Evolutionary conservation across 2,113 vertebrate species (phyloP).

Genomic region (Turnix velox): DNA sequence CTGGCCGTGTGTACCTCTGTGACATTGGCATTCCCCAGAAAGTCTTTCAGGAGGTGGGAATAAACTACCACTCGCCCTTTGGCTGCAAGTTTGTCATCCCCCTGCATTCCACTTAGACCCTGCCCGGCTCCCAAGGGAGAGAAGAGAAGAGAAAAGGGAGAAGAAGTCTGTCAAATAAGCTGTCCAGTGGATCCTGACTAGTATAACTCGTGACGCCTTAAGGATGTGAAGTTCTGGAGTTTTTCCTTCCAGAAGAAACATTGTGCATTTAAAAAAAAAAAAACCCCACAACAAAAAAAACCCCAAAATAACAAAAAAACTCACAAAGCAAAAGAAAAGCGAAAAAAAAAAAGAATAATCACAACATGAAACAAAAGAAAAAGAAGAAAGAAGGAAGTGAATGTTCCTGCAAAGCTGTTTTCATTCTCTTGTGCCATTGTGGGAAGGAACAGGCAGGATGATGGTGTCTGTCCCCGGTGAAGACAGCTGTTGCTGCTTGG

Average conservation of each 20-base stretch:
- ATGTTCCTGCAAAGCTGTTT: neutral
- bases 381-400: neutral
- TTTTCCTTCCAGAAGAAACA: slow-evolving; percentile 34
- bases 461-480: neutral
- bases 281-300: neutral
- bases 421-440: neutral
- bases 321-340: neutral
- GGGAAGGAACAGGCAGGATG: neutral
- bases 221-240: slow-evolving; percentile 63
- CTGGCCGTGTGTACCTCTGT: slow-evolving; percentile 90
- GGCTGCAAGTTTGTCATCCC: slow-evolving; percentile 98
- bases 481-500: neutral
- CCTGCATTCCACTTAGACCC: slow-evolving; percentile 84
- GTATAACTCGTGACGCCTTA: slow-evolving; percentile 68
- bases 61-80: slow-evolving; percentile 95
- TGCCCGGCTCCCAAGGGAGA: neutral
- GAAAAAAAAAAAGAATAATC: neutral
- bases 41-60: slow-evolving; percentile 94
- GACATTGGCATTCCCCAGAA: slow-evolving; percentile 94
- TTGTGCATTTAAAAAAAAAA: neutral
- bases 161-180: neutral
- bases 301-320: neutral
- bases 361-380: neutral
- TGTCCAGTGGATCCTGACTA: neutral
- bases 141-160: neutral